These are phyloP conservation scores for Lithobius niger DNA, from an alignment of 1,140 invertebrate genomes.

Conservation along the genomic window DNA sequence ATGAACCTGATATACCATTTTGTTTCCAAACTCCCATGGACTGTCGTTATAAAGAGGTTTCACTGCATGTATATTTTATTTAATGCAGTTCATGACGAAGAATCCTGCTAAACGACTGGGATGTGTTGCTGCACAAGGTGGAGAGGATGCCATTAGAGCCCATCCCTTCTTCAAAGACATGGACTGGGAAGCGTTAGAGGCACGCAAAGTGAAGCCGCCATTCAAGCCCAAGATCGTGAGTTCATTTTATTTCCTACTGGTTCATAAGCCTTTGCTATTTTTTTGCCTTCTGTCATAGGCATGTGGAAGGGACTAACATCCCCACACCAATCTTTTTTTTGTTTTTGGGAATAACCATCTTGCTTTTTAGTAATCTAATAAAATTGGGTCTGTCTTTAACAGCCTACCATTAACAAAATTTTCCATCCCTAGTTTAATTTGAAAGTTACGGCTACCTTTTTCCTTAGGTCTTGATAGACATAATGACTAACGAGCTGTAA, in stretches of 20 bases:
- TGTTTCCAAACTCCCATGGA: no score
- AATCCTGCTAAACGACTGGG: constrained; percentile 88
- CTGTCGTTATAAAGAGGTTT: no score
- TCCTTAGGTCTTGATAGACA: no score
- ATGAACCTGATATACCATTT: no score
- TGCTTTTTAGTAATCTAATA: constrained; percentile 1
- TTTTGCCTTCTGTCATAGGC: not conserved
- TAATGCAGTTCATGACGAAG: constrained; percentile 99
- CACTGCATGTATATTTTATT: no score
- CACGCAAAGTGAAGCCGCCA: constrained; percentile 80
- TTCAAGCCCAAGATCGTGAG: constrained; percentile 97
- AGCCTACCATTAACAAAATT: no score
- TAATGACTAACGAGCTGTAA: no score
- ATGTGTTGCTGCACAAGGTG: constrained; percentile 58
- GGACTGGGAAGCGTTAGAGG: constrained; percentile 89
- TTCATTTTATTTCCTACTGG: constrained; percentile 26
- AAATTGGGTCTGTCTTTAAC: constrained; percentile 8
- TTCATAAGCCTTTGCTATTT: no score
- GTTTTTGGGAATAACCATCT: not conserved
- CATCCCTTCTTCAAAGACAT: constrained; percentile 95
- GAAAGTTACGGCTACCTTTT: no score
- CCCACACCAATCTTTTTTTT: constrained; percentile 4
- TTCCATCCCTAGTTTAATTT: no score
- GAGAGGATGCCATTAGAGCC: constrained; percentile 69
- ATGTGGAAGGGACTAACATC: not conserved